phyloP scores from a whole-genome alignment of 2,888 invertebrate genomes.

The Anoncus sp. region DNA sequence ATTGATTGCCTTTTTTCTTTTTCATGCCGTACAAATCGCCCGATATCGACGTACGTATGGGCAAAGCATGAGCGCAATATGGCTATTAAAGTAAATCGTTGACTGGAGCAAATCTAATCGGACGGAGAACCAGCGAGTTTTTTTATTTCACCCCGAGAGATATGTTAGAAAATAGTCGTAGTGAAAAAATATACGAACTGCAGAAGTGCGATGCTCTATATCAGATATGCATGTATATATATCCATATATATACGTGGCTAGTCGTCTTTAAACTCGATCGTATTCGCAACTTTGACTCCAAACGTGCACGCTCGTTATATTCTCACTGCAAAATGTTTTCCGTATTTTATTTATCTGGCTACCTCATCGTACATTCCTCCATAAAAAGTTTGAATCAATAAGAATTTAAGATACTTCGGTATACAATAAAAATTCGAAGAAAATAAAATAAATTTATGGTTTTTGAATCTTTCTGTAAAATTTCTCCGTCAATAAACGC shows the following conservation, averaged over 20 bases:
- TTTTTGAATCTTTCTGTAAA: too few species aligned
- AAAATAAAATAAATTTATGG: too few species aligned
- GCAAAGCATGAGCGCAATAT: neutral
- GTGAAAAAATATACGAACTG: neutral
- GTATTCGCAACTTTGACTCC: slow-evolving; percentile 24
- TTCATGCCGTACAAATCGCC: slow-evolving; percentile 20
- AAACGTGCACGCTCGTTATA: slow-evolving; percentile 15
- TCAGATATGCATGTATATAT: neutral
- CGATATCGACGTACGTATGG: neutral
- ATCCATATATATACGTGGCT: too few species aligned
- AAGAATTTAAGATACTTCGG: too few species aligned
- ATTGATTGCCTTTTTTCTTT: slow-evolving; percentile 32
- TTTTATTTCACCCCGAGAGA: too few species aligned
- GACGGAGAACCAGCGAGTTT: neutral
- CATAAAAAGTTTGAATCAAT: too few species aligned
- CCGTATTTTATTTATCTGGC: slow-evolving; percentile 12
- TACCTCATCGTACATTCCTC: neutral
- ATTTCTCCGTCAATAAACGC: too few species aligned
- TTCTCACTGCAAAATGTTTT: slow-evolving; percentile 15
- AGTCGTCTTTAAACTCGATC: neutral
- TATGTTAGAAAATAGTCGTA: neutral
- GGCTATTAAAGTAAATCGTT: slow-evolving; percentile 24
- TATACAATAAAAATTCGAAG: neutral
- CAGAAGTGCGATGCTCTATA: neutral
- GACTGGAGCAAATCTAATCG: slow-evolving; percentile 20